Evolutionary conservation across 2,888 invertebrate species (phyloP), one percentile per base, ranked within the genome.

Genomic region (Bhutanitis thaidina): DNA sequence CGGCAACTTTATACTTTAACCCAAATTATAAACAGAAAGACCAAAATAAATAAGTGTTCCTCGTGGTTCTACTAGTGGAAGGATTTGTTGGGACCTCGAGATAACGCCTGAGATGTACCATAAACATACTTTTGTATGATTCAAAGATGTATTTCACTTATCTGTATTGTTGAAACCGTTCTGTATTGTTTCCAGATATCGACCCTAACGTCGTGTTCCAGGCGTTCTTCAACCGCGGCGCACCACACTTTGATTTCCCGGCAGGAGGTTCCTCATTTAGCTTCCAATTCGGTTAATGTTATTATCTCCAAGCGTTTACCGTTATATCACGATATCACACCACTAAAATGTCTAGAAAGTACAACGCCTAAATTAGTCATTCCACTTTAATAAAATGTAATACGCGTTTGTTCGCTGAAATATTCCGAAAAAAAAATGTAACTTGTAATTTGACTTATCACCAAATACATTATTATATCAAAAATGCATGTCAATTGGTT

Each of bases 201-300:
- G 96, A 96, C 85, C 95, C 96, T 7, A 94, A 93, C 73, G 93
- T 94, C 74, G 94, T 96, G 77, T 97, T 96, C 92, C 95, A 95
- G 70, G 91, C 94, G 2, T 96, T 96, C 92, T 97, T 95, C 90
- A 92, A 92, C 68, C 89, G 90, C 38, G 86, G 89, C 14, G n/a
- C n/a, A n/a, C 87, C 88, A 49, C 89, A 87, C 56, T 91, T 90
- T 65, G 91, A 91, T 59, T 91, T 91, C 74, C 86, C 86, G 34
- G 78, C 88, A 7, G 73, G 78, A 29, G 85, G 90, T 16, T 92
- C 91, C 75, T 90, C 92, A 38, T 94, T 93, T 74, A 90, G 91
- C 56, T 94, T 94, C 85, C 93, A 94, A 68, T 94, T 94, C 73
- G 91, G 93, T 64, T 93, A 92, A 89, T 50, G 44, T 20, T 27